Conservation (phyloP, 2,888 invertebrate genomes). For the Crematogaster levior region DNA sequence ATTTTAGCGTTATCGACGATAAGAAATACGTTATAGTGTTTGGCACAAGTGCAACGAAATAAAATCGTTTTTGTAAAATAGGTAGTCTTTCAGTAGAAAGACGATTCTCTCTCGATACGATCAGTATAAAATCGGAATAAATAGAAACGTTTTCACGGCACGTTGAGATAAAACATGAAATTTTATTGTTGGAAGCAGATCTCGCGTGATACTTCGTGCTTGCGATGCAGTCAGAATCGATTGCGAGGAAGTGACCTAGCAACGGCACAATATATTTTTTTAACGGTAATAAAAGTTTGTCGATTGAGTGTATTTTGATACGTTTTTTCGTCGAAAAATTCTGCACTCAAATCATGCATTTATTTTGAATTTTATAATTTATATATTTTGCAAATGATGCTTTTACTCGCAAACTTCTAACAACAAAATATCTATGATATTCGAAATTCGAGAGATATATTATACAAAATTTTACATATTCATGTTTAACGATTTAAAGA, state of each 20-base stretch:
- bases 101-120: background rate
- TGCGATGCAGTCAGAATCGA: constrained; percentile 12
- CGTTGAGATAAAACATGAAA: constrained; percentile 1
- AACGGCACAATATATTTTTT: background rate
- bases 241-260: background rate
- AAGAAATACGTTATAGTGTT: background rate
- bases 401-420: background rate
- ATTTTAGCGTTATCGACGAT: background rate
- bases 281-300: constrained; percentile 2
- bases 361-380: background rate
- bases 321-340: background rate
- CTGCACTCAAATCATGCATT: background rate
- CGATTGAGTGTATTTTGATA: background rate
- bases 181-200: constrained; percentile 14
- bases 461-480: background rate
- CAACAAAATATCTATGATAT: background rate
- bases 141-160: constrained; percentile 8
- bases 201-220: background rate
- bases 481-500: background rate
- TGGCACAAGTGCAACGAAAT: background rate
- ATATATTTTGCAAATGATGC: background rate
- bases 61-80: background rate
- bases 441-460: background rate
- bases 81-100: background rate
- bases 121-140: constrained; percentile 3